phyloP scores from a whole-genome alignment of 2,888 invertebrate species.

The Xanthorhoe spadicearia region DNA sequence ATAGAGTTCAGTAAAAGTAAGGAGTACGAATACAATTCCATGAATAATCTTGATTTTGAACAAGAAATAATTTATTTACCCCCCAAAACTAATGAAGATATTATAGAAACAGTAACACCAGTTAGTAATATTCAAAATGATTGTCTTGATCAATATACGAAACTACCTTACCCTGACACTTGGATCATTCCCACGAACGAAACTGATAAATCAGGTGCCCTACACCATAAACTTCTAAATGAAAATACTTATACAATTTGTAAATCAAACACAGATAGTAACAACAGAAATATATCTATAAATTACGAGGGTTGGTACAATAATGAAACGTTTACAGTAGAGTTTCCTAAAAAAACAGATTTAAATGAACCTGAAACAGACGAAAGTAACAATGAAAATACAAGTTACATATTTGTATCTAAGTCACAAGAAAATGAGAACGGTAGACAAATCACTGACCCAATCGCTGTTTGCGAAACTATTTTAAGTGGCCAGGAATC shows the following conservation, averaged over 20 bases:
- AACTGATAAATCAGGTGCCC: not conserved
- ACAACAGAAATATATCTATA: not conserved
- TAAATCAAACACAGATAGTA: conserved; percentile 4
- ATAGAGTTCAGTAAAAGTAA: conserved; percentile 52
- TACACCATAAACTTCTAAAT: conserved; percentile 20
- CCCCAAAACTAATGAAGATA: not conserved
- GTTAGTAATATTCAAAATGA: conserved; percentile 13
- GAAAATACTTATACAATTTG: conserved; percentile 21
- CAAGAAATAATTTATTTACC: not conserved
- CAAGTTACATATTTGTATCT: conserved; percentile 31
- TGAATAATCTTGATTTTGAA: conserved; percentile 8
- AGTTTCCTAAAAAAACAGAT: conserved; percentile 8
- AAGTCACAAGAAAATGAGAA: conserved; percentile 26
- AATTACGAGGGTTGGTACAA: conserved; percentile 6
- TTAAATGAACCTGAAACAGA: not conserved
- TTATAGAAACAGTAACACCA: conserved; percentile 18
- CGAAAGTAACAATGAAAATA: conserved; percentile 1
- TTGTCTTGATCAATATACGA: not conserved
- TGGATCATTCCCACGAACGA: not conserved
- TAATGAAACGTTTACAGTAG: conserved; percentile 29
- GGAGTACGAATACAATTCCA: conserved; percentile 9
- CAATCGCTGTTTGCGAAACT: conserved; percentile 37
- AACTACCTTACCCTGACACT: not conserved
- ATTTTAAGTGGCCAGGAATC: conserved; percentile 25
- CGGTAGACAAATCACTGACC: conserved; percentile 23